phyloP scores from a whole-genome alignment of 2,113 vertebrate genomes.

The Pangasianodon gigas region DNA sequence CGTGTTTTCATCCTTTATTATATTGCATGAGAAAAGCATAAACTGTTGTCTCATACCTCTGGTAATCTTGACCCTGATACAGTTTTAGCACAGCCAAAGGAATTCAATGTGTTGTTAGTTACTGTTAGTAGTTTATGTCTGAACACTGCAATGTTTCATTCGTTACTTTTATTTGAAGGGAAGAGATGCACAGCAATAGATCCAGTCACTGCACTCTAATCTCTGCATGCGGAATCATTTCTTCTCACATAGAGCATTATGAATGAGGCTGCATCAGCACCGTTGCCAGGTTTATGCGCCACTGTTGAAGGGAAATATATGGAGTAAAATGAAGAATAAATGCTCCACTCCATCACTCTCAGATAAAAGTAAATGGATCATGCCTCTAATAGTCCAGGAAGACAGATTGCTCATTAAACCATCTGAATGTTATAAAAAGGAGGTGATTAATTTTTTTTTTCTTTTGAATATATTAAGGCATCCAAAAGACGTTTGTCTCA shows the following conservation, averaged over 20 bases:
- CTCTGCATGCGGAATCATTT: constrained; percentile 54
- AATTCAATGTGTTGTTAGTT: not conserved
- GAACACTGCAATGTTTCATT: not conserved
- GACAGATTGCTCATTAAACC: constrained; percentile 63
- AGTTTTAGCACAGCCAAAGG: not conserved
- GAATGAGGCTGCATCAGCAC: constrained; percentile 65
- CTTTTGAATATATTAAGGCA: constrained; percentile 43
- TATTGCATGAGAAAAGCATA: not conserved
- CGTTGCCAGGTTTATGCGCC: constrained; percentile 66
- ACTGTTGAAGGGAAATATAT: constrained; percentile 65
- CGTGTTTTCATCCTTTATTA: not conserved
- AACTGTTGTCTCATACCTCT: not conserved
- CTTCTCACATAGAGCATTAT: constrained; percentile 61
- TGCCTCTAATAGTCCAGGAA: constrained; percentile 62
- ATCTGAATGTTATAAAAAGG: constrained; percentile 58
- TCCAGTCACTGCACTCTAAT: constrained; percentile 46
- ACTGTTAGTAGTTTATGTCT: not conserved
- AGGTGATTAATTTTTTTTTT: constrained; percentile 44
- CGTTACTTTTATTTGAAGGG: constrained; percentile 1
- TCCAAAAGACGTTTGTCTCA: constrained; percentile 47
- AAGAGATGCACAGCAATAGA: not conserved
- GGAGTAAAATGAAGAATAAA: constrained; percentile 61
- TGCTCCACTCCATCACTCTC: constrained; percentile 66
- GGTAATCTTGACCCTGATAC: not conserved
- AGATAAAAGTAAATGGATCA: constrained; percentile 71